Base-by-base conservation (phyloP, 1,140 invertebrate genomes). In the Philopotamus ludificatus region DNA sequence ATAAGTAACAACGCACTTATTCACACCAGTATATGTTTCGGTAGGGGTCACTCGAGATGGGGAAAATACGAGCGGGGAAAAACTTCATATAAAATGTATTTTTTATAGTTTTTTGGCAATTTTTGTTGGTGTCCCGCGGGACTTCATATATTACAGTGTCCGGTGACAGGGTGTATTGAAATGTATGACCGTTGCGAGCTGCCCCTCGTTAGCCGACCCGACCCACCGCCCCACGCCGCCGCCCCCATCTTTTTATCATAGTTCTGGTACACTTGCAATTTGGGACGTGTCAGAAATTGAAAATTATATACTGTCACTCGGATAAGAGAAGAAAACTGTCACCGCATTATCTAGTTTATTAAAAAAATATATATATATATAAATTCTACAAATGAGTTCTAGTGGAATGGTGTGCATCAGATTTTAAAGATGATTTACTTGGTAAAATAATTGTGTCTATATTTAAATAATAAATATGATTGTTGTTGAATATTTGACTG, bases 61-160 rank as follows among this genome's bases (percentile, higher is more conserved):
- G 12, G 12, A 34, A 34, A 34, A 34, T 34, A 54, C 45, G 67
- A 61, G 65, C 51, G 55, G 67, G 50, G 28, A 54, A 44, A 28
- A 65, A 68, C 63, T 69, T 69, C 67, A 69, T 66, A 70, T 70
- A 70, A 70, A 70, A 70, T 70, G 68, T 70, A 70, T 70, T 70
- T 70, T 70, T 70, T 70, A 70, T 70, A 70, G 68, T 70, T 70
- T 70, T 69, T 70, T 66, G 60, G 68, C 68, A 70, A 70, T 70
- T 70, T 70, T 70, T 66, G 68, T 26, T 55, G 34, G 41, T 16
- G 34, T 66, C 63, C 60, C 68, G 41, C 9, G 68, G 64, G 68
- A 70, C 49, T 63, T 65, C 64, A 70, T 70, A 70, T 70, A 70
- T 70, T 70, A 70, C 68, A 58, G 68, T 70, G 68, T 66, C 68